phyloP scores from a whole-genome alignment of 2,113 vertebrate species.

The Delphinus delphis region DNA sequence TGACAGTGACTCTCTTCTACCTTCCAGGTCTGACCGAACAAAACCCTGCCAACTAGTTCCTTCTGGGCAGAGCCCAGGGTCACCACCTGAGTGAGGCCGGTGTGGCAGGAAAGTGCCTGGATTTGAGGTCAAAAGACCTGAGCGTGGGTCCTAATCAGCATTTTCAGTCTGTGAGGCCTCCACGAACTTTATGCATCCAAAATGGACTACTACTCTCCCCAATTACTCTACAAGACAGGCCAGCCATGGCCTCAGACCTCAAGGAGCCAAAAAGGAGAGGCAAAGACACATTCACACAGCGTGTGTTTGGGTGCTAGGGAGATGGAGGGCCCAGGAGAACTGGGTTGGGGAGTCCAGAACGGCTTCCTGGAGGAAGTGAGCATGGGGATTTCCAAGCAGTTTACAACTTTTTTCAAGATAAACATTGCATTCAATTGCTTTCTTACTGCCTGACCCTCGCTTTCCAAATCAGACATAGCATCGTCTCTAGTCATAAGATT shows the following conservation, averaged over 20 bases:
- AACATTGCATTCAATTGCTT: neutral
- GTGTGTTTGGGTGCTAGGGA: neutral
- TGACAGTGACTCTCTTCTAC: neutral
- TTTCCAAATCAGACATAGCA: neutral
- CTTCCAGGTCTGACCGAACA: neutral
- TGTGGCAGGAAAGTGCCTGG: neutral
- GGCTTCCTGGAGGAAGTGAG: constrained; percentile 59
- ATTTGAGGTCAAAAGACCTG: neutral
- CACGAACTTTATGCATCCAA: neutral
- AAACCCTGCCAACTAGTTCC: neutral
- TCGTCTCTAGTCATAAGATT: neutral
- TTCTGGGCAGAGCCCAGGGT: neutral
- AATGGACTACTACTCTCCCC: neutral
- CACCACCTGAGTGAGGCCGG: neutral
- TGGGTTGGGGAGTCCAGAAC: neutral
- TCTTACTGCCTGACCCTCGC: constrained; percentile 42
- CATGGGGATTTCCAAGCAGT: constrained; percentile 52
- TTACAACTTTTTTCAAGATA: constrained; percentile 24
- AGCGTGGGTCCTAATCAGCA: neutral
- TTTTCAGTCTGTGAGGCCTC: neutral
- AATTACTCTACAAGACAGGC: neutral
- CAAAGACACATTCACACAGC: neutral
- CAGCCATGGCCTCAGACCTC: neutral
- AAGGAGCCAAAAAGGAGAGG: neutral
- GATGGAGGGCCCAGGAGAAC: neutral